Percentiles rank a stretch among this genome's conserved stretches.
These are phyloP conservation scores for Hemaris fuciformis DNA, from an alignment of 2,888 invertebrate genomes.

Conservation along the genomic window DNA sequence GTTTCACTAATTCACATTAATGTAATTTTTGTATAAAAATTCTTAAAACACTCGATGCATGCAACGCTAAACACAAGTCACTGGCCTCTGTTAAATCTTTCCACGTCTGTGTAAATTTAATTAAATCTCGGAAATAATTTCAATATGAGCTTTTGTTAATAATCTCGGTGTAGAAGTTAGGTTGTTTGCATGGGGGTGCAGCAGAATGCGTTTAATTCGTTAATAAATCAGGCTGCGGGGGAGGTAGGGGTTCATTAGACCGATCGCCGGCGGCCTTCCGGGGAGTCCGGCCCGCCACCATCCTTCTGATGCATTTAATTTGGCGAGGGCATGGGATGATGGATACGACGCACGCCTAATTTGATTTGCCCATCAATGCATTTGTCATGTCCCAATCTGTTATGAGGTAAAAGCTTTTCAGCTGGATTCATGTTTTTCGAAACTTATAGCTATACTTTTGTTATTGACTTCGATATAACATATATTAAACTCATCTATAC, in stretches of 20 bases:
- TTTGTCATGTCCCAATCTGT: background rate
- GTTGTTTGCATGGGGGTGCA: constrained; percentile 66
- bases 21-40: constrained; percentile 19
- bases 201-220: constrained; percentile 80
- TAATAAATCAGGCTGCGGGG: constrained; percentile 79
- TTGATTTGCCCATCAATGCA: constrained; percentile 36
- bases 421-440: too few relatives aligned
- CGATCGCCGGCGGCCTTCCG: constrained; percentile 76
- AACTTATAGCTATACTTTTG: background rate
- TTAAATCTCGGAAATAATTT: background rate
- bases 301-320: constrained; percentile 65
- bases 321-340: constrained; percentile 59
- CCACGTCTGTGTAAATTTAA: background rate
- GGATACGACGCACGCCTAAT: constrained; percentile 49
- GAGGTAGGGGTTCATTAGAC: constrained; percentile 77
- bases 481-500: background rate
- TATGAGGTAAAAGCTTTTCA: background rate
- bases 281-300: constrained; percentile 65
- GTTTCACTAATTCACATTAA: constrained; percentile 41
- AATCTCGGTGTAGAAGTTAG: constrained; percentile 35
- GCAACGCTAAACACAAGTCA: background rate
- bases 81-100: background rate
- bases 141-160: constrained; percentile 15
- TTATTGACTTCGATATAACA: background rate
- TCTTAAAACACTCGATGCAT: background rate